Conservation (phyloP, 2,888 invertebrate genomes). For the Habroteleia sp. region DNA sequence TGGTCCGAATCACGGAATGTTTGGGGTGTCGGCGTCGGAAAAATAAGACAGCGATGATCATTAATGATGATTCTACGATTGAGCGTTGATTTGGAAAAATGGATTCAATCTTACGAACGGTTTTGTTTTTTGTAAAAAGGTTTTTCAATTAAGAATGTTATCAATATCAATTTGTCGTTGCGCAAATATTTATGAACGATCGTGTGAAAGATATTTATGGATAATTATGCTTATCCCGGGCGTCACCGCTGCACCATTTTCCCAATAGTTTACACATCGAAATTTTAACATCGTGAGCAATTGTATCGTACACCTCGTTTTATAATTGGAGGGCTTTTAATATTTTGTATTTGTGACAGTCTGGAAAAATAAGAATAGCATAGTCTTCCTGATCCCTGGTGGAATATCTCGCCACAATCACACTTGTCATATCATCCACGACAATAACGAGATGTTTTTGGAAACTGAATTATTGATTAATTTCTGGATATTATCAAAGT, state of each 20-base stretch:
- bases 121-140: too few relatives aligned
- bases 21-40: conserved; percentile 23
- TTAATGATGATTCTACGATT: conserved; percentile 27
- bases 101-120: background rate
- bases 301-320: conserved; percentile 19
- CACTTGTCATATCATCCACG: conserved; percentile 15
- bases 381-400: conserved; percentile 17
- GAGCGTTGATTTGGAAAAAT: conserved; percentile 20
- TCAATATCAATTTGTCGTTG: background rate
- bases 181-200: too few relatives aligned
- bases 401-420: conserved; percentile 37
- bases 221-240: conserved; percentile 9
- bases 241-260: conserved; percentile 19
- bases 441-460: conserved; percentile 4
- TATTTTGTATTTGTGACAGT: conserved; percentile 52
- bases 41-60: conserved; percentile 36
- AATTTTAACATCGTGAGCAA: conserved; percentile 29
- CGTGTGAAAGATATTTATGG: background rate
- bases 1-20: conserved; percentile 51
- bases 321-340: conserved; percentile 30
- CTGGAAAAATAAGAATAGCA: conserved; percentile 42
- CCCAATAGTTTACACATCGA: conserved; percentile 7
- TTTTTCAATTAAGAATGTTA: too few relatives aligned
- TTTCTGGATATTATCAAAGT: conserved; percentile 32
- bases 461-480: conserved; percentile 43